Base-by-base conservation (phyloP, 2,113 vertebrate species). In the Periophthalmodon schlosseri region DNA sequence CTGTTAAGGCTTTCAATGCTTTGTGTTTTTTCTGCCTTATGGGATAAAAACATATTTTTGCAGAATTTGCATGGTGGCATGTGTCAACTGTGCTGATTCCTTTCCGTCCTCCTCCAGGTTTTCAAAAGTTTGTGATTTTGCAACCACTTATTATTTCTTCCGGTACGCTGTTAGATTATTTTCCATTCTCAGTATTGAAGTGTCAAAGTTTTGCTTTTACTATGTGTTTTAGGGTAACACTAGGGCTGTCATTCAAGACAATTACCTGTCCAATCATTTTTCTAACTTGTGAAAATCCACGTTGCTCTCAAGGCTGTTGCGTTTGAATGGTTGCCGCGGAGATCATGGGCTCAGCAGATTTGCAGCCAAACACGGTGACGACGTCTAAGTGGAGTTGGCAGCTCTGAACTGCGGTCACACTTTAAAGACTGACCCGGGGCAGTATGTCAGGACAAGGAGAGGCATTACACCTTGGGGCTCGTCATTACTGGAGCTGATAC, bases 321-420 rank as follows among this genome's bases (percentile, higher is more conserved):
- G 14, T 83, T 80, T 56, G 0, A 14, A 83, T 61, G 70, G 24
- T 14, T 13, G 23, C 54, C 58, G 54, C 54, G 70, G 54, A 73
- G 69, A 83, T 86, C 82, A 75, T 67, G 66, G 75, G 82, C 83
- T 83, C 79, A 80, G 83, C 72, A 74, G 86, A 73, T 72, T 84
- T 78, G 72, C 46, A 50, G 84, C 75, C 76, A 75, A 69, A 76
- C 63, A 72, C 71, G 49, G 71, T 84, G 80, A 81, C 78, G 63
- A 49, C 44, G 11, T 82, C 77, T 85, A 79, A 86, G 77, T 63
- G 73, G 57, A 64, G 66, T 21, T 88, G 86, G 84, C 84, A 89
- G 73, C 82, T 72, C 46, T 44, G 65, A 73, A 70, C 56, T 72
- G 74, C n/a, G 7, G 70, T 75, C 50, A 64, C 47, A 70, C 64